A percentile compares a stretch with the other conserved stretches of the same genome.
Evolutionary conservation across 2,797 vertebrate species (phyloP).

Genomic region (Scyliorhinus canicula): DNA sequence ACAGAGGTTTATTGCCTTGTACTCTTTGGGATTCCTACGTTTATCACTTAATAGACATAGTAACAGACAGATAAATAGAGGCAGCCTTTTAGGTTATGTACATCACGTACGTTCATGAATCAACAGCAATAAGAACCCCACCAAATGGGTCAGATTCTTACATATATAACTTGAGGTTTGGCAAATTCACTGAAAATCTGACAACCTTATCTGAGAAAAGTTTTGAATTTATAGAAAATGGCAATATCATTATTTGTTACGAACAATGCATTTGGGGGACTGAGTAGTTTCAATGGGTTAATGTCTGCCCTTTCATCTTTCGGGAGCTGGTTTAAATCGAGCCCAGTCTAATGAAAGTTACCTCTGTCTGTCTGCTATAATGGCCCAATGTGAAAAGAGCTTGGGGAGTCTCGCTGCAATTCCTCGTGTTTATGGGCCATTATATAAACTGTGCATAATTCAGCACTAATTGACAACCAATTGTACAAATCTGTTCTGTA

Average conservation of each 20-base stretch:
- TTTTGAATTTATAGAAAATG: background rate
- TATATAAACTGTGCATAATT: conserved; percentile 21
- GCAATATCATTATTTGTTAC: background rate
- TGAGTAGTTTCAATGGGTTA: background rate
- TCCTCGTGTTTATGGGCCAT: background rate
- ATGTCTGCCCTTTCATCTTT: conserved; percentile 5
- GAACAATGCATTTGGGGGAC: background rate
- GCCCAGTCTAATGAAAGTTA: background rate
- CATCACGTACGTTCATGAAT: background rate
- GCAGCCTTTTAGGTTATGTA: background rate
- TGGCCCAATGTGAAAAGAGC: background rate
- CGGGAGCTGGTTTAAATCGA: conserved; percentile 22
- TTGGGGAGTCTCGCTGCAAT: background rate
- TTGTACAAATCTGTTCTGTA: background rate
- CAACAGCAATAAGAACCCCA: background rate
- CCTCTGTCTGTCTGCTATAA: background rate
- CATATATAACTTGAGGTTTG: background rate
- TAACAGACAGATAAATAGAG: conserved; percentile 26
- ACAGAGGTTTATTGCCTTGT: conserved; percentile 31
- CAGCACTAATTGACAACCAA: conserved; percentile 34
- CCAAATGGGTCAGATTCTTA: background rate
- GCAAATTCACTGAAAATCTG: conserved; percentile 15
- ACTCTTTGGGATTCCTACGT: conserved; percentile 26
- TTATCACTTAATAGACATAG: conserved; percentile 31
- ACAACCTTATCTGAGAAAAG: background rate